Evolutionary conservation across 2,888 invertebrate genomes (phyloP), one percentile per base, ranked within the genome.

Genomic region (Drepanosiphum platanoidis): DNA sequence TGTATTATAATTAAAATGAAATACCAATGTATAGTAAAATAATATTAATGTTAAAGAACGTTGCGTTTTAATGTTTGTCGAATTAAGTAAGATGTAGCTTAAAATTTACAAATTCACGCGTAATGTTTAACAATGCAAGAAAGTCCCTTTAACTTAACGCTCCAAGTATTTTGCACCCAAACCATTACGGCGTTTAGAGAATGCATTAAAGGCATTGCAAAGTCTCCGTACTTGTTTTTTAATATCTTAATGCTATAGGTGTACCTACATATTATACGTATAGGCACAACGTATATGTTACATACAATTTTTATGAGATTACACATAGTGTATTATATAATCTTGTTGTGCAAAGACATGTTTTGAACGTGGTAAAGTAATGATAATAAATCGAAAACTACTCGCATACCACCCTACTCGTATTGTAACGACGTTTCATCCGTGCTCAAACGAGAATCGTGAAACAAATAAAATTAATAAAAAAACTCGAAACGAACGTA

Each of bases 101-200:
- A 68, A 32, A 68, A 46, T 68, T 68, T 27, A n/a, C 22, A n/a
- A 68, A 68, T 52, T 46, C 15, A 30, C 30, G 11, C 5, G 46
- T 66, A 32, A 32, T 42, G 15, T 42, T 66, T 22, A 79, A 79
- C 79, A 66, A 79, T 79, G n/a, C 46, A 22, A 46, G n/a, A 52
- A 64, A 79, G 15, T 5, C 32, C 34, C 66, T 79, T 79, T 79
- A 79, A 79, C 68, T 68, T 68, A 68, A 79, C 46, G 66, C 27
- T 79, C 66, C 46, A 18, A 68, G 46, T 79, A 68, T 79, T 79
- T 79, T n/a, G n/a, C 66, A 46, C n/a, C 79, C 79, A 34, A 32
- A 79, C 68, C 66, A 34, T 58, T 46, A 61, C 18, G 9, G 72
- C 42, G 42, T 79, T 46, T 42, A n/a, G 42, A 46, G 66, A 42